A percentile compares a stretch with the other conserved stretches of the same genome.
Evolutionary conservation across 1,140 invertebrate species (phyloP).

Genomic region (Drosophila punjabiensis): DNA sequence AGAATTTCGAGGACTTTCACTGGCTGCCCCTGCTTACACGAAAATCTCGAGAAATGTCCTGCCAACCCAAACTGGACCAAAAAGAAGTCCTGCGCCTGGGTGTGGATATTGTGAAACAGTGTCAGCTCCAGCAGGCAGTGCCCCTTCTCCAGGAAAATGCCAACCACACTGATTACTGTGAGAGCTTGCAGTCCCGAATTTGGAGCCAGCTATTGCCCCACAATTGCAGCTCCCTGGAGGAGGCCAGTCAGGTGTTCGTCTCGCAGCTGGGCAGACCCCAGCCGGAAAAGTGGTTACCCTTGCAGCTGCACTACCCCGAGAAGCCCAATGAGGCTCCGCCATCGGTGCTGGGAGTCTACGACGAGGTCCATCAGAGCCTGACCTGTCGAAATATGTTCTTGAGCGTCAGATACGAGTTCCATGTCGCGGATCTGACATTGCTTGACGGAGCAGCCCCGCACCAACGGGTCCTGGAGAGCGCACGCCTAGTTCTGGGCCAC

Average conservation of each 20-base stretch:
- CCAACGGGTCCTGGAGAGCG: conserved; percentile 65
- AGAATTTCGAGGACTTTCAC: conserved; percentile 16
- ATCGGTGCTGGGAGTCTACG: conserved; percentile 46
- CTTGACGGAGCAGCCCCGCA: conserved; percentile 34
- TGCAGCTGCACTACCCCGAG: conserved; percentile 49
- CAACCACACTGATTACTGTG: conserved; percentile 71
- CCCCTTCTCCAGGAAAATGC: conserved; percentile 20
- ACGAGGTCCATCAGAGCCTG: conserved; percentile 53
- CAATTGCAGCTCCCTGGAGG: conserved; percentile 34
- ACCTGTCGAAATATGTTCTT: conserved; percentile 76
- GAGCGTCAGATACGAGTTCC: conserved; percentile 74
- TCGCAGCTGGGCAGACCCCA: conserved; percentile 72
- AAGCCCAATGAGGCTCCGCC: conserved; percentile 18
- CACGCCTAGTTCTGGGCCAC: conserved; percentile 57
- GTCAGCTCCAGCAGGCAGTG: conserved; percentile 45
- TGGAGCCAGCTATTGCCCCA: conserved; percentile 54
- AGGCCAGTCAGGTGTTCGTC: conserved; percentile 44
- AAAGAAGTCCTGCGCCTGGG: conserved; percentile 52
- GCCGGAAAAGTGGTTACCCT: conserved; percentile 61
- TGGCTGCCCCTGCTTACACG: conserved; percentile 51
- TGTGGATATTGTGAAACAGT: conserved; percentile 58
- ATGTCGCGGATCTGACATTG: conserved; percentile 39
- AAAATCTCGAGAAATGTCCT: conserved; percentile 12
- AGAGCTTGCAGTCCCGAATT: conserved; percentile 56
- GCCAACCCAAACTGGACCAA: conserved; percentile 11